Percentiles rank a stretch among this genome's conserved stretches.
These are phyloP conservation scores for Prietella phreatophila DNA, from an alignment of 2,113 vertebrate genomes.

Conservation along the genomic window DNA sequence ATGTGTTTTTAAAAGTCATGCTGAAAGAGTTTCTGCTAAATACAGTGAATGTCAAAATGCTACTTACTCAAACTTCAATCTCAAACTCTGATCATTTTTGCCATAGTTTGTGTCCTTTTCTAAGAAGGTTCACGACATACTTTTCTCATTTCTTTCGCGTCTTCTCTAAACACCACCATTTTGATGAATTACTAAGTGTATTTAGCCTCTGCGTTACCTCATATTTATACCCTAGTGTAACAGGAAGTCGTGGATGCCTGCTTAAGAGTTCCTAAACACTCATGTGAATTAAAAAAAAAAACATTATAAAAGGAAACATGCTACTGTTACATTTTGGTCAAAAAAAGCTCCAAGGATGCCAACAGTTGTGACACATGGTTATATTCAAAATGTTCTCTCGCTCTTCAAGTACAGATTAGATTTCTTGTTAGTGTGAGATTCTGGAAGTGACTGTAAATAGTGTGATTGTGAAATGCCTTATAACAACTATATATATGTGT, in stretches of 20 bases:
- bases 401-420: neutral
- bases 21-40: neutral
- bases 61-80: neutral
- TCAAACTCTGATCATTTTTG: neutral
- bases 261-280: neutral
- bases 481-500: neutral
- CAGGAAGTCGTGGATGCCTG: neutral
- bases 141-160: neutral
- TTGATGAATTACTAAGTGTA: neutral
- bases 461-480: neutral
- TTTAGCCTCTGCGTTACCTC: neutral
- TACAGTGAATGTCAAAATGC: neutral
- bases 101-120: neutral
- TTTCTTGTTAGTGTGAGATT: neutral
- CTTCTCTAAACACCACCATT: neutral
- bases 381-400: neutral
- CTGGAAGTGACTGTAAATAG: neutral
- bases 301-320: neutral
- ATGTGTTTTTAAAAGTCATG: neutral
- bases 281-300: neutral
- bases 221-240: neutral
- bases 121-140: neutral
- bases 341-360: neutral
- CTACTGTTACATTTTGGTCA: neutral
- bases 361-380: neutral